Evolutionary conservation across 2,888 invertebrate genomes (phyloP).

Genomic region (Agrotis puta): DNA sequence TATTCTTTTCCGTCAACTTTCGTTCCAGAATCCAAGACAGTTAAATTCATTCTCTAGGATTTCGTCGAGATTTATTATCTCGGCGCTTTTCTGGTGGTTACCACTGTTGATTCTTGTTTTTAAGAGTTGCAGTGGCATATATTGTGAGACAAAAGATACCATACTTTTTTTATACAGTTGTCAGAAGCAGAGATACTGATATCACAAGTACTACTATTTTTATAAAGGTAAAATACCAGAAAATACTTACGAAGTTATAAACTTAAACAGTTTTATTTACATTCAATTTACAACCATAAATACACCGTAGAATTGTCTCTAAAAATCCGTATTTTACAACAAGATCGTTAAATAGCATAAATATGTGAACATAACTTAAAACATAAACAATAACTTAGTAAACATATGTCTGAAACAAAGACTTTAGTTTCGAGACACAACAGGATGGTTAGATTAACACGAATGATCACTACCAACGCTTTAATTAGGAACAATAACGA

Average conservation of each 20-base stretch:
- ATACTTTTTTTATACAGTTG: background rate
- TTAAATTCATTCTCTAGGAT: too few relatives aligned
- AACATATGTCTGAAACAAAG: slow-evolving; percentile 46
- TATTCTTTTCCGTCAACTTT: too few relatives aligned
- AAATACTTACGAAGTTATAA: background rate
- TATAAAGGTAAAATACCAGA: background rate
- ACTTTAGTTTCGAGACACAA: background rate
- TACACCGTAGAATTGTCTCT: background rate
- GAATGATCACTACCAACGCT: slow-evolving; percentile 36
- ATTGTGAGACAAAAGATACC: background rate
- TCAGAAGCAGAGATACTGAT: background rate
- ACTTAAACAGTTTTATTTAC: background rate
- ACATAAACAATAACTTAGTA: slow-evolving; percentile 12
- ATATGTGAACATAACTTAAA: slow-evolving; percentile 4
- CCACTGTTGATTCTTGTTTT: too few relatives aligned
- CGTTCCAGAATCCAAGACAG: too few relatives aligned
- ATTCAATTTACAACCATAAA: background rate
- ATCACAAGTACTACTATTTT: background rate
- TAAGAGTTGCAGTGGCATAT: too few relatives aligned
- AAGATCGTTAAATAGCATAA: slow-evolving; percentile 9
- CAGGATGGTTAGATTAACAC: slow-evolving; percentile 55
- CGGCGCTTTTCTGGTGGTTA: too few relatives aligned
- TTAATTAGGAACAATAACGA: slow-evolving; percentile 27
- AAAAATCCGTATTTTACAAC: slow-evolving; percentile 19
- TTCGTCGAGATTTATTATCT: too few relatives aligned